Evolutionary conservation across 53 echinoderm and acorn worm genomes (phyloP).

Genomic region (Glandiceps talaboti): DNA sequence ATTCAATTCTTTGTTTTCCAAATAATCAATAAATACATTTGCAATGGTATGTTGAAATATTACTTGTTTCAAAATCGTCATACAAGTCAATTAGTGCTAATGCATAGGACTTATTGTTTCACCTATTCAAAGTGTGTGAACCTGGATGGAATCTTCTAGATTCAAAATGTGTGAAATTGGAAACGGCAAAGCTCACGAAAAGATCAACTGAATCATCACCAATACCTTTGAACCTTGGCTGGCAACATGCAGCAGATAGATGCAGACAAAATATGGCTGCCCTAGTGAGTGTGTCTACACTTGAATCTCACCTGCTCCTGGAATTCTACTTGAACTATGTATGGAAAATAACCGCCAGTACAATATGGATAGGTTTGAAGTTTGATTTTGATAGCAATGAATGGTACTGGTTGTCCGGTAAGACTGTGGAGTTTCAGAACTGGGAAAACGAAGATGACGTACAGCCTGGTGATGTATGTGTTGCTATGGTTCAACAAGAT

Average conservation of each 20-base stretch:
- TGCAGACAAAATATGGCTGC: background rate
- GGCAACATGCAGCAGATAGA: background rate
- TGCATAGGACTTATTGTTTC: too few species aligned
- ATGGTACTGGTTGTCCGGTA: background rate
- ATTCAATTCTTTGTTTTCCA: too few species aligned
- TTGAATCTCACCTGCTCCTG: background rate
- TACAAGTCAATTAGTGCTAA: too few species aligned
- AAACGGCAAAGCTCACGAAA: background rate
- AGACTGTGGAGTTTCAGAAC: background rate
- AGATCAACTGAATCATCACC: background rate
- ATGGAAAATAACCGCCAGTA: background rate
- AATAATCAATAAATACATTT: too few species aligned
- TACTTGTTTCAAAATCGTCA: too few species aligned
- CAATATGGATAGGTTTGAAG: background rate
- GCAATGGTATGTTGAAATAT: too few species aligned
- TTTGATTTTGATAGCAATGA: background rate
- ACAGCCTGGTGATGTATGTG: background rate
- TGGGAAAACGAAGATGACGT: background rate
- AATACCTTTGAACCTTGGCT: background rate
- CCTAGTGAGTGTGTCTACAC: background rate
- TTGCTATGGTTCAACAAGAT: background rate
- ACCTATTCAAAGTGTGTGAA: too few species aligned
- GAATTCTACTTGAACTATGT: background rate
- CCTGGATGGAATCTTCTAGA: background rate
- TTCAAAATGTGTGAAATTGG: background rate